Conservation (phyloP, 2,888 invertebrate genomes). For the Hedychridium roseum region DNA sequence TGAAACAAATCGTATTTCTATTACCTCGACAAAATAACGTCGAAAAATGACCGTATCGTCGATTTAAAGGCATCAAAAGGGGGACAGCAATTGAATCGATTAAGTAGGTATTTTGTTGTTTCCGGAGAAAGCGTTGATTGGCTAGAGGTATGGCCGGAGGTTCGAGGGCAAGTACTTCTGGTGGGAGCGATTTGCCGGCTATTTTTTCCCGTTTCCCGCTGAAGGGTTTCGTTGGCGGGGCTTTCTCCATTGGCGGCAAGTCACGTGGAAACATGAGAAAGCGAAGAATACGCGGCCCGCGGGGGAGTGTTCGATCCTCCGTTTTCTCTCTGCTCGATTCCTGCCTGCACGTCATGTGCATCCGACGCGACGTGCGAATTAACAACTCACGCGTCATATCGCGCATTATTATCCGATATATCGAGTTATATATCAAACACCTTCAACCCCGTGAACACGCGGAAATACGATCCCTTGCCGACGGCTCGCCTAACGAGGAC, state of each 20-base stretch:
- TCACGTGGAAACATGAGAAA: slow-evolving; percentile 44
- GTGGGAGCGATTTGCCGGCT: slow-evolving; percentile 31
- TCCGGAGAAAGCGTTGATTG: too few relatives aligned
- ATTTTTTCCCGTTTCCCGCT: slow-evolving; percentile 29
- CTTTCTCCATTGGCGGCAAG: slow-evolving; percentile 35
- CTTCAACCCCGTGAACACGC: slow-evolving; percentile 30
- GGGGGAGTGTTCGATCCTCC: slow-evolving; percentile 14
- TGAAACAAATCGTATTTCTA: too few relatives aligned
- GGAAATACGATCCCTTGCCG: slow-evolving; percentile 22
- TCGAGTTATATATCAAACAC: slow-evolving; percentile 59
- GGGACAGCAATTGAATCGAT: too few relatives aligned
- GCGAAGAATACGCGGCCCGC: slow-evolving; percentile 29
- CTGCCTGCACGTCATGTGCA: slow-evolving; percentile 42
- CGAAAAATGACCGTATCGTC: too few relatives aligned
- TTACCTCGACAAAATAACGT: too few relatives aligned
- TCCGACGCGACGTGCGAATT: slow-evolving; percentile 52
- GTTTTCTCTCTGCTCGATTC: too few relatives aligned
- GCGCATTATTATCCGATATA: slow-evolving; percentile 60
- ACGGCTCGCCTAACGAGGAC: slow-evolving; percentile 35
- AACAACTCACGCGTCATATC: slow-evolving; percentile 60
- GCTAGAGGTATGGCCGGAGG: too few relatives aligned
- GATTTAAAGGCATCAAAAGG: too few relatives aligned
- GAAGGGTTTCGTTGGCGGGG: slow-evolving; percentile 15
- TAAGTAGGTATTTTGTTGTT: too few relatives aligned
- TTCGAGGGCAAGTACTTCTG: slow-evolving; percentile 23